phyloP scores from a whole-genome alignment of 2,888 invertebrate species.

The Hedya salicella region DNA sequence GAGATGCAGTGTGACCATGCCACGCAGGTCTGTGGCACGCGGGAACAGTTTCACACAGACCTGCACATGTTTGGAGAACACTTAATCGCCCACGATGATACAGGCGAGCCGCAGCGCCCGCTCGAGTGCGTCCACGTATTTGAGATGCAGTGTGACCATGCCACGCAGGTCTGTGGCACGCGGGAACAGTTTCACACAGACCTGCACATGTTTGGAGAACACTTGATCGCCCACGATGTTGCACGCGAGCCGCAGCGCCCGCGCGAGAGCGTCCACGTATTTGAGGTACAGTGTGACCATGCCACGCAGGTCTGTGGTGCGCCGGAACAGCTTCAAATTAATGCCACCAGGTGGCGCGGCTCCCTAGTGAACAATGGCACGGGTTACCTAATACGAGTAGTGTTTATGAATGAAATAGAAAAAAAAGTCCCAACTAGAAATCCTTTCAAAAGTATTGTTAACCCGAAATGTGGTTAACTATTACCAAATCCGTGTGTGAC shows the following conservation, averaged over 20 bases:
- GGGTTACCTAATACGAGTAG: too few species aligned
- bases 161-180: constrained; percentile 84
- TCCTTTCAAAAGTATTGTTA: too few species aligned
- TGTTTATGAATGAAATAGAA: too few species aligned
- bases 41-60: constrained; percentile 62
- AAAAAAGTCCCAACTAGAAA: too few species aligned
- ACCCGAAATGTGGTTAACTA: too few species aligned
- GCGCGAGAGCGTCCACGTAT: constrained; percentile 85
- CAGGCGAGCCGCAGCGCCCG: constrained; percentile 83
- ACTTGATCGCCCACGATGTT: constrained; percentile 82
- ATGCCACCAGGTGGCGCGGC: constrained; percentile 85
- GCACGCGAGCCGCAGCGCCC: constrained; percentile 82
- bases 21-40: too few species aligned
- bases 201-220: constrained; percentile 84
- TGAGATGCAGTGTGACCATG: constrained; percentile 79
- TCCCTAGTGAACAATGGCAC: constrained; percentile 62
- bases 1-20: too few species aligned
- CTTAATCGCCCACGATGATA: constrained; percentile 81
- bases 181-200: constrained; percentile 53
- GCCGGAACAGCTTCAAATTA: constrained; percentile 80
- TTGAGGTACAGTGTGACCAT: constrained; percentile 80
- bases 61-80: constrained; percentile 84
- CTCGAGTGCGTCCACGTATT: constrained; percentile 85
- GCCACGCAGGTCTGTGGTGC: constrained; percentile 82
- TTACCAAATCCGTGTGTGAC: too few species aligned